Base-by-base conservation (phyloP, 2,888 invertebrate genomes). In the Lucinisca nassula region DNA sequence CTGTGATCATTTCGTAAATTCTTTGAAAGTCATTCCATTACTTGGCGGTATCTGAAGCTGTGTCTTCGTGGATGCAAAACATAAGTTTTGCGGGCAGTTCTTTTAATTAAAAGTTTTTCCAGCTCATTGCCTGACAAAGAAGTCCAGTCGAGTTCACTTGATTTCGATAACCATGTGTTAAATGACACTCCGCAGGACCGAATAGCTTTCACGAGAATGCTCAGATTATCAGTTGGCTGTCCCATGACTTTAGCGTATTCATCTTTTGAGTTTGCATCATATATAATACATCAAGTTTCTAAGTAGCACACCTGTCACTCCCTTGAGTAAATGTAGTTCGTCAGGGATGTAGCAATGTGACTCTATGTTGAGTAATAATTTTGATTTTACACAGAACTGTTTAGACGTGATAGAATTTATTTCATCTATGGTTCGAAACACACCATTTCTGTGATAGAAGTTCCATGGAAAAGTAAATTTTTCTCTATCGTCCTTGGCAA, bases 251-350 rank as follows among this genome's bases (percentile, higher is more conserved):
- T 73, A 0, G 21, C 58, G 32, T 40, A 81, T 0, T 72, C 17
- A 24, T 37, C 72, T 72, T 72, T 72, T 72, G 72, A 72, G 12
- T 14, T 8, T 14, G 72, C 27, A 70, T 87, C 83, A 38, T 83
- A 79, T n/a, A 83, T 83, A 17, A 82, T 17, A 73, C n/a, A n/a
- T n/a, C n/a, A n/a, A n/a, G n/a, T 83, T 87, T 74, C 83, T 38
- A 3, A 83, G 38, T 10, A 84, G 58, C 0, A 84, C 55, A 73
- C 84, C 87, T n/a, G 45, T 58, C 21, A 84, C 81, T 32, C 84
- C 10, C 81, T 84, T 83, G 40, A 87, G 24, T 12, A 84, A 27
- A 75, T 84, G 87, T 2, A 87, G 38, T 45, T 83, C 75, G 55
- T 87, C 78, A 4, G 79, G 72, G 10, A 86, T 27, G 17, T 76